Evolutionary conservation across 2,888 invertebrate genomes (phyloP).

Genomic region (Druceiella hillmani): DNA sequence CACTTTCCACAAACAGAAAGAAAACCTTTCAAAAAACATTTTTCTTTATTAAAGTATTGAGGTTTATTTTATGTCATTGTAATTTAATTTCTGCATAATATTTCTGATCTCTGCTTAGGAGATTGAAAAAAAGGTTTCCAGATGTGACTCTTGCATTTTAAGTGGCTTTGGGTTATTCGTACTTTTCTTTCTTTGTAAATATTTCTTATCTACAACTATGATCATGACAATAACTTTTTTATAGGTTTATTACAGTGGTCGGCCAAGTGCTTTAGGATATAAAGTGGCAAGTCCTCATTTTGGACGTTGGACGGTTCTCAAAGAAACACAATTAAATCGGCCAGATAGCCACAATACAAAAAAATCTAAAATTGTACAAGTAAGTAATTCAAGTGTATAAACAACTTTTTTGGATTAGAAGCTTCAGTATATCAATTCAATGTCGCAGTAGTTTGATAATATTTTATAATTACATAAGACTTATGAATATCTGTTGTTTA

Average conservation of each 20-base stretch:
- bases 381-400: constrained; percentile 20
- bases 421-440: too few relatives aligned
- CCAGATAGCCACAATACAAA: constrained; percentile 36
- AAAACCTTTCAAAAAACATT: too few relatives aligned
- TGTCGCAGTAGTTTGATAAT: background rate
- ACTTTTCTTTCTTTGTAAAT: background rate
- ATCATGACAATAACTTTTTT: background rate
- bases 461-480: background rate
- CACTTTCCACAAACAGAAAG: too few relatives aligned
- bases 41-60: too few relatives aligned
- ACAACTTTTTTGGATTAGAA: too few relatives aligned
- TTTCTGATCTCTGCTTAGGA: too few relatives aligned
- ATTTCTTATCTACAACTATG: background rate
- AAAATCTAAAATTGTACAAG: constrained; percentile 39
- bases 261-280: constrained; percentile 79
- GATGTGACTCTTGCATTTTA: too few relatives aligned
- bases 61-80: too few relatives aligned
- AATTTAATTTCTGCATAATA: too few relatives aligned
- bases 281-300: constrained; percentile 55
- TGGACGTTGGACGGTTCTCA: constrained; percentile 59
- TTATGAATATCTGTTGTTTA: background rate
- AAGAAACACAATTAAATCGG: constrained; percentile 42
- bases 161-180: too few relatives aligned
- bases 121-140: too few relatives aligned
- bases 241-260: constrained; percentile 79